Conservation (phyloP, 2,888 invertebrate species). For the Philereme vetulata region DNA sequence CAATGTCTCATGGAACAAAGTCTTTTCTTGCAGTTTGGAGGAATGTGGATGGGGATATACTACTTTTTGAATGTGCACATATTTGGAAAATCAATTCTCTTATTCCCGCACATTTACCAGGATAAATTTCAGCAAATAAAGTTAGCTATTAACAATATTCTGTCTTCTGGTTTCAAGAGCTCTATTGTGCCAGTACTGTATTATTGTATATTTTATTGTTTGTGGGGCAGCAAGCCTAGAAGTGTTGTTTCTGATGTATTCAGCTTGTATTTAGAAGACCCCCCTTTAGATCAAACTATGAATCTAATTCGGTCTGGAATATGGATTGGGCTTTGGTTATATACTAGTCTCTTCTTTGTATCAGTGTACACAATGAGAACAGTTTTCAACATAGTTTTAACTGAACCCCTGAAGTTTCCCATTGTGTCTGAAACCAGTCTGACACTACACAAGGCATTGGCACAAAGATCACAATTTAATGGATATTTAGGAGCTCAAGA, state of each 20-base stretch:
- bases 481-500: conserved; percentile 91
- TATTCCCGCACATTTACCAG: conserved; percentile 88
- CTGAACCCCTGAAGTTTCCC: conserved; percentile 87
- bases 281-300: conserved; percentile 75
- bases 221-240: conserved; percentile 84
- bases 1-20: conserved; percentile 87
- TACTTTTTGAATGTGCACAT: conserved; percentile 84
- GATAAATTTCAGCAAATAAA: conserved; percentile 87
- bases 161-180: conserved; percentile 83
- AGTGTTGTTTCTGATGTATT: conserved; percentile 79
- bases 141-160: conserved; percentile 78
- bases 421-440: conserved; percentile 79
- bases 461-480: conserved; percentile 86
- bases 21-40: conserved; percentile 86
- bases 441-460: conserved; percentile 85
- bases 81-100: conserved; percentile 80
- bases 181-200: conserved; percentile 86
- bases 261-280: conserved; percentile 79
- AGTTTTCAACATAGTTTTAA: conserved; percentile 88
- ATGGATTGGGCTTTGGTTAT: conserved; percentile 87
- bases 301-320: conserved; percentile 77
- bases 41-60: conserved; percentile 86
- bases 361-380: conserved; percentile 88
- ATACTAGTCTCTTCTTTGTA: conserved; percentile 87
- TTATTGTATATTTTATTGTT: conserved; percentile 85